phyloP scores from a whole-genome alignment of 2,888 invertebrate species.

The Hypercompe scribonia region DNA sequence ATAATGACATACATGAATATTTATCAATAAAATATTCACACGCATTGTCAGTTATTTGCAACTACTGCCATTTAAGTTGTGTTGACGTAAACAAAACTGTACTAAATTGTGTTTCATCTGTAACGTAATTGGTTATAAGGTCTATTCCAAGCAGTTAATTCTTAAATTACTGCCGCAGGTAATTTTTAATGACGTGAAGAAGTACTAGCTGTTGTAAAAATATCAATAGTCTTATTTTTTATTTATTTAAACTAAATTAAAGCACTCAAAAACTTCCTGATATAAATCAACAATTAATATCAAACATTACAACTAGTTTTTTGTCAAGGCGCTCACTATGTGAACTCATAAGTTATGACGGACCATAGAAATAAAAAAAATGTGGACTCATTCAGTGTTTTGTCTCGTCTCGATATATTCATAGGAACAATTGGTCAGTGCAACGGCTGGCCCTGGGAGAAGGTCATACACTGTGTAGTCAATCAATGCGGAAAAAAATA shows the following conservation, averaged over 20 bases:
- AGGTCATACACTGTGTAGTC: slow-evolving; percentile 53
- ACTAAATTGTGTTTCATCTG: not conserved
- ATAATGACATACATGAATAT: slow-evolving; percentile 6
- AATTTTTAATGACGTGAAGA: slow-evolving; percentile 24
- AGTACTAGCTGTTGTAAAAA: slow-evolving; percentile 22
- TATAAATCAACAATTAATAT: slow-evolving; percentile 76
- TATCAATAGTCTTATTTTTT: slow-evolving; percentile 27
- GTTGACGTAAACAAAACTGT: not conserved
- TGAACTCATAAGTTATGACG: slow-evolving; percentile 60
- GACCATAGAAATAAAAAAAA: slow-evolving; percentile 59
- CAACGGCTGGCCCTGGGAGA: slow-evolving; percentile 62
- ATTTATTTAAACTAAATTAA: slow-evolving; percentile 36
- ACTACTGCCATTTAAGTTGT: not conserved
- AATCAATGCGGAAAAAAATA: slow-evolving; percentile 48
- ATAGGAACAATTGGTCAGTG: slow-evolving; percentile 52
- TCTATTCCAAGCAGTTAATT: not conserved
- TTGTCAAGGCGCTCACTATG: slow-evolving; percentile 52
- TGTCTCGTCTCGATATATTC: slow-evolving; percentile 43
- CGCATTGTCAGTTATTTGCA: slow-evolving; percentile 2
- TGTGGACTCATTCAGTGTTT: slow-evolving; percentile 59
- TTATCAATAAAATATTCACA: slow-evolving; percentile 16
- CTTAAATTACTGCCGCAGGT: slow-evolving; percentile 7
- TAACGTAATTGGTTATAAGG: not conserved
- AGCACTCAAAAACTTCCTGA: slow-evolving; percentile 63
- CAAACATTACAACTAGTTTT: slow-evolving; percentile 65